Base-by-base conservation (phyloP, 2,888 invertebrate species). In the Candidula unifasciata region DNA sequence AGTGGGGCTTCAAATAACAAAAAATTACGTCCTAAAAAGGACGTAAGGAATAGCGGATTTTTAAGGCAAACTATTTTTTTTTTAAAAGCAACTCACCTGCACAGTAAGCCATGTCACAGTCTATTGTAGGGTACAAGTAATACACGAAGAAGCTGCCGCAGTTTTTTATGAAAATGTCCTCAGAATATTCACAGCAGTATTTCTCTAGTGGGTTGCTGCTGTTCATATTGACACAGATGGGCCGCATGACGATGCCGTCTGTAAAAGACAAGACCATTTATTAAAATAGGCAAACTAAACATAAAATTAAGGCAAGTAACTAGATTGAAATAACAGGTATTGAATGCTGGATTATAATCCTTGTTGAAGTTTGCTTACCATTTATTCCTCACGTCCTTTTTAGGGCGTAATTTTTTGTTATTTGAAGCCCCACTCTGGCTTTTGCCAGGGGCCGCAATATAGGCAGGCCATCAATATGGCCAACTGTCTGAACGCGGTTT, bases 81-180 rank as follows among this genome's bases (percentile, higher is more conserved):
- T 6, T 27, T 16, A 27, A 24, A 54, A 54, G n/a, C 13, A 52
- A 8, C 8, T 76, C 3, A 84, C 84, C 84, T 18, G 84, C 79
- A 44, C 84, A 84, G 52, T 81, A 85, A 0, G 85, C 54, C 35
- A 85, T 71, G 27, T 80, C 81, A 37, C 85, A 85, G 60, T 44
- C 68, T 16, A 81, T 69, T 0, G 85, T 85, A 10, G 85, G 81
- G 37, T 60, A 76, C 30, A 85, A 82, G 35, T 78, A 82, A 64
- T 85, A 85, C 33, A 85, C 85, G 73, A 37, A 85, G 79, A 79
- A 82, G 27, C 2, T 6, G 0, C 66, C 54, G 35, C 85, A 85
- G 82, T 85, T 85, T 73, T 69, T 82, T n/a, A 85, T 69, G 10
- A 66, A 82, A 30, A 82, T 77, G 18, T 60, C 30, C 21, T 69